These are phyloP conservation scores for Micromesistius poutassou DNA, from an alignment of 2,797 vertebrate genomes.

Conservation along the genomic window DNA sequence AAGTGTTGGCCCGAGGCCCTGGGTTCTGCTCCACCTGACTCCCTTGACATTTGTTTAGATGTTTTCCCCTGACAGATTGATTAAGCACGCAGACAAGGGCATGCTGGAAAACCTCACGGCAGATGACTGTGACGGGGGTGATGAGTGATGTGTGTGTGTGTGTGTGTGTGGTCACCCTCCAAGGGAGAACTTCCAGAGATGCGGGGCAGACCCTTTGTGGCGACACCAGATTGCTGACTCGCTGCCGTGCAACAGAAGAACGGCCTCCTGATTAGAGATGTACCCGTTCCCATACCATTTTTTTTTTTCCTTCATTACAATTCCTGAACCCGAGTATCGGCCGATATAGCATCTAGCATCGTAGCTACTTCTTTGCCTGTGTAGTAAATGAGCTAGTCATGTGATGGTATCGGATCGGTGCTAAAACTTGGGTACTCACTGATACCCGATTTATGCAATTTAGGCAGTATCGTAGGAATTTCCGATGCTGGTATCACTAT, in stretches of 20 bases:
- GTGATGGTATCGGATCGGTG: too few relatives aligned
- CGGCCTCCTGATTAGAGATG: too few relatives aligned
- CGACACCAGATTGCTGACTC: background rate
- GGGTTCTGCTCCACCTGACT: constrained; percentile 31
- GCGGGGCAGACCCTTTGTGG: background rate
- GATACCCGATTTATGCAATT: too few relatives aligned
- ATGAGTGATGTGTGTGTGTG: constrained; percentile 23
- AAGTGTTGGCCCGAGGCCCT: constrained; percentile 12
- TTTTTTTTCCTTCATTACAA: too few relatives aligned
- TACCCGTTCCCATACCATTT: too few relatives aligned
- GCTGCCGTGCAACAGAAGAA: background rate
- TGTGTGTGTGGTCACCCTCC: background rate
- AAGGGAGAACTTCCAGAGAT: background rate
- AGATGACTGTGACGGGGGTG: constrained; percentile 35
- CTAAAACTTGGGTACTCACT: too few relatives aligned
- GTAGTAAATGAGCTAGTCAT: too few relatives aligned
- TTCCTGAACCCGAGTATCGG: too few relatives aligned
- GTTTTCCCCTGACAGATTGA: constrained; percentile 32
- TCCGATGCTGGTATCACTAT: too few relatives aligned
- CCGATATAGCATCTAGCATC: too few relatives aligned
- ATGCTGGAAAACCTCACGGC: constrained; percentile 35
- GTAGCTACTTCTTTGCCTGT: too few relatives aligned
- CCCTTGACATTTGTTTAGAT: constrained; percentile 42
- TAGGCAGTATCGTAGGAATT: too few relatives aligned
- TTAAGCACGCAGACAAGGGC: constrained; percentile 40